Evolutionary conservation across 2,888 invertebrate species (phyloP).

Genomic region (Chymomyza amoena): DNA sequence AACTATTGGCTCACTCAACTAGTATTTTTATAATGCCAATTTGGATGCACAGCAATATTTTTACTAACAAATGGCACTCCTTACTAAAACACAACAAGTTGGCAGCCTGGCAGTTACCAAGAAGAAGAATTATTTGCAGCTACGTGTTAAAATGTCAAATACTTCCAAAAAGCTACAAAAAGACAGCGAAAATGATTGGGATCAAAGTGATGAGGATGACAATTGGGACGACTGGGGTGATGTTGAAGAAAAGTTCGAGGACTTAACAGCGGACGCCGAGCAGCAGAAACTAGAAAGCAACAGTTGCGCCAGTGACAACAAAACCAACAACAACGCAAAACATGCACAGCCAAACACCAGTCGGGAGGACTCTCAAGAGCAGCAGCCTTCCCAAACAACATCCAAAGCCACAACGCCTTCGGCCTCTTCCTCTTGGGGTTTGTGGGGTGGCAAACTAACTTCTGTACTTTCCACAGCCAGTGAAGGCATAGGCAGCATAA

Average conservation of each 20-base stretch:
- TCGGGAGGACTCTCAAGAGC: background rate
- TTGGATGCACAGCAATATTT: background rate
- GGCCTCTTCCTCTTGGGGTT: conserved; percentile 70
- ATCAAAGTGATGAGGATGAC: conserved; percentile 67
- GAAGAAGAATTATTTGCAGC: background rate
- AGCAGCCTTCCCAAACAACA: background rate
- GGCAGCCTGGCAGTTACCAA: background rate
- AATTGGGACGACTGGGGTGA: conserved; percentile 76
- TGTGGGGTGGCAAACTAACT: conserved; percentile 87
- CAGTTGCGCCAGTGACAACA: conserved; percentile 1
- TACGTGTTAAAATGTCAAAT: conserved; percentile 42
- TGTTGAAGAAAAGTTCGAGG: conserved; percentile 60
- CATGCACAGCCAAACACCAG: background rate
- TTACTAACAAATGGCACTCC: background rate
- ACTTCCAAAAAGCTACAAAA: conserved; percentile 33
- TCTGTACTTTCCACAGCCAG: conserved; percentile 88
- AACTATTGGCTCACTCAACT: background rate
- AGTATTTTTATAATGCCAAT: background rate
- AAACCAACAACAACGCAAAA: conserved; percentile 29
- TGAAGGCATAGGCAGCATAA: conserved; percentile 87
- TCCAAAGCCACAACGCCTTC: background rate
- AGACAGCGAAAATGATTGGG: conserved; percentile 55
- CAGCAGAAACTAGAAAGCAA: background rate
- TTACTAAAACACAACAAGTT: background rate
- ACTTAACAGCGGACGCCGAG: conserved; percentile 28